phyloP scores from a whole-genome alignment of 2,888 invertebrate species.

The Lumbricus terrestris region DNA sequence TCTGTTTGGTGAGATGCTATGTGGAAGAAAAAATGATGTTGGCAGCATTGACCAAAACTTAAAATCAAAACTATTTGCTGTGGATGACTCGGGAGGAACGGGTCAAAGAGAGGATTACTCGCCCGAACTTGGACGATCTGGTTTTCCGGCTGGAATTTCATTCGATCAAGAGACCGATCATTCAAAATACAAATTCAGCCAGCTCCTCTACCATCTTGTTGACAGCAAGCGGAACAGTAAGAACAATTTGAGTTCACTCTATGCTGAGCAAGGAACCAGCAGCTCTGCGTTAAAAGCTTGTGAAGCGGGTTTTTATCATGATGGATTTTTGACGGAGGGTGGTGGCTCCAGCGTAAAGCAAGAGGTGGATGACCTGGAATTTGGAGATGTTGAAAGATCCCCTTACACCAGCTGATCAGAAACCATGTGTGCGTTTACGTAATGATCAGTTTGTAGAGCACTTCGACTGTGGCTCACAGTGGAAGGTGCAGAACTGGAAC shows the following conservation, averaged over 20 bases:
- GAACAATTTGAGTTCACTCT: neutral
- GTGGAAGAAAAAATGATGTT: neutral
- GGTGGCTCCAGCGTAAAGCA: neutral
- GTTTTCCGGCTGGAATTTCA: neutral
- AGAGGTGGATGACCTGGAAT: neutral
- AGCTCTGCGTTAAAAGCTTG: neutral
- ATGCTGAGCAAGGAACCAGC: neutral
- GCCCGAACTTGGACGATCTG: neutral
- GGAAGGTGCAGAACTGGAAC: neutral
- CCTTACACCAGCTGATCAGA: neutral
- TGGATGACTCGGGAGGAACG: neutral
- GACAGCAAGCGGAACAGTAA: conserved; percentile 9
- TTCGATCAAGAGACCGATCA: neutral
- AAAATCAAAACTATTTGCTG: neutral
- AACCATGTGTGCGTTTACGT: neutral
- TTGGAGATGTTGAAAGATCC: neutral
- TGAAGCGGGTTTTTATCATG: neutral
- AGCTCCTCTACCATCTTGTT: neutral
- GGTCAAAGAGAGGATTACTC: neutral
- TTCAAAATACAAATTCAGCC: conserved; percentile 14
- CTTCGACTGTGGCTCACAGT: neutral
- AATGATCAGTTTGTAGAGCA: neutral
- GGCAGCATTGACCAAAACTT: neutral
- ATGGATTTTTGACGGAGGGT: neutral
- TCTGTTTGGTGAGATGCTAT: neutral